Base-by-base conservation (phyloP, 2,113 vertebrate species). In the Myotis yumanensis region DNA sequence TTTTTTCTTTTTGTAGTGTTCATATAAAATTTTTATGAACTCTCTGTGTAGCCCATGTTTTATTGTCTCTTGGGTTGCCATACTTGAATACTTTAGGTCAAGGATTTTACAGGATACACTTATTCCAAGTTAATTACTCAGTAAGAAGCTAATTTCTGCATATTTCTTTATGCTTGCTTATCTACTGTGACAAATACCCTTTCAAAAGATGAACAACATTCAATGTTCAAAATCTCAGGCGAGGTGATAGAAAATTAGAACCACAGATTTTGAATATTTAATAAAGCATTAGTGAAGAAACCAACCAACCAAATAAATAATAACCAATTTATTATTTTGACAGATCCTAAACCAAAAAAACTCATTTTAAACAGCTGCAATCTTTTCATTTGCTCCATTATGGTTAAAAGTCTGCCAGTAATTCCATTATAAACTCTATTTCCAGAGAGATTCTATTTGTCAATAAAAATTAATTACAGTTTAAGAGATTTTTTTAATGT, bases 51-150 rank as follows among this genome's bases (percentile, higher is more conserved):
- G 37, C 37, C 51, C 51, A 80, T 89, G n/a, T 25, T 97, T 95
- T 73, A 73, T 94, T 97, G 90, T 96, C 62, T 71, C 54, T 62
- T 18, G n/a, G 23, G 0, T 32, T 9, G 1, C 40, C 96, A 73
- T 15, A 90, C 30, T n/a, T 96, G 97, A 97, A 90, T 62, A n/a
- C 30, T 94, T 94, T 32, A 95, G 94, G 90, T 72, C 25, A 86
- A 89, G 2, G 3, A 59, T 72, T 96, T 97, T 95, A 68, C 35
- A 96, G 30, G 16, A 88, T 93, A 83, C 7, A 66, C 48, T 97
- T 97, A 93, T 16, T 68, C 25, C 10, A 52, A 4, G 11, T 66
- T 86, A 96, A 95, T 22, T 10, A 94, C 51, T 43, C 48, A 85
- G 93, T 85, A 64, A 2, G 1, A 81, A 59, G n/a, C n/a, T 96